A percentile compares a stretch with the other conserved stretches of the same genome.
These are phyloP conservation scores for Campoletis sonorensis DNA, from an alignment of 1,140 invertebrate species.

Conservation along the genomic window DNA sequence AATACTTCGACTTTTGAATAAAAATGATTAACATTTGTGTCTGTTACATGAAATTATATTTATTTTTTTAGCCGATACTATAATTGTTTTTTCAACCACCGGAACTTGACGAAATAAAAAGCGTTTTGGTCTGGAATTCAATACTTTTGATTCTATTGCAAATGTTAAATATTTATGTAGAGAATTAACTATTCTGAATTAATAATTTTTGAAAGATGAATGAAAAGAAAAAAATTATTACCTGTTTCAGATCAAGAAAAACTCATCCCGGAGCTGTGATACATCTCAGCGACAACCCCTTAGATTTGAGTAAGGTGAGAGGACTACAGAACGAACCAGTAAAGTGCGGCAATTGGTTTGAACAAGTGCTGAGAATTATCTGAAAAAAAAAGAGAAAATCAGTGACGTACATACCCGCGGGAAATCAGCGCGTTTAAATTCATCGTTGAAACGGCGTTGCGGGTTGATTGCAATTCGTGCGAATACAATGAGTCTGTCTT, in stretches of 20 bases:
- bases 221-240: too few relatives aligned
- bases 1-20: too few relatives aligned
- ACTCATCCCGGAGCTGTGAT: constrained; percentile 96
- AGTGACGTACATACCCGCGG: not conserved
- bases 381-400: not conserved
- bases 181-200: too few relatives aligned
- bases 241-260: constrained; percentile 89
- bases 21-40: too few relatives aligned
- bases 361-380: not conserved
- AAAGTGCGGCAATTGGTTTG: not conserved
- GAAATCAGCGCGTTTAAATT: constrained; percentile 24
- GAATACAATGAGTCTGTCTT: constrained; percentile 15
- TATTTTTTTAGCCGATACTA: too few relatives aligned
- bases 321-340: constrained; percentile 49
- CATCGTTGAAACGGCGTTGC: not conserved
- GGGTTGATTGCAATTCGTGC: constrained; percentile 14
- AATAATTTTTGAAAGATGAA: too few relatives aligned
- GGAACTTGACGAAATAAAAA: too few relatives aligned
- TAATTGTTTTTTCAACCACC: too few relatives aligned
- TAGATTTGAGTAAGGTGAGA: constrained; percentile 93
- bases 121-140: too few relatives aligned
- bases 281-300: constrained; percentile 96
- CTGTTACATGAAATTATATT: too few relatives aligned
- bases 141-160: too few relatives aligned
- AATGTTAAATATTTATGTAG: too few relatives aligned